These are phyloP conservation scores for Spilogale gracilis DNA, from an alignment of 2,113 vertebrate species.

Conservation along the genomic window DNA sequence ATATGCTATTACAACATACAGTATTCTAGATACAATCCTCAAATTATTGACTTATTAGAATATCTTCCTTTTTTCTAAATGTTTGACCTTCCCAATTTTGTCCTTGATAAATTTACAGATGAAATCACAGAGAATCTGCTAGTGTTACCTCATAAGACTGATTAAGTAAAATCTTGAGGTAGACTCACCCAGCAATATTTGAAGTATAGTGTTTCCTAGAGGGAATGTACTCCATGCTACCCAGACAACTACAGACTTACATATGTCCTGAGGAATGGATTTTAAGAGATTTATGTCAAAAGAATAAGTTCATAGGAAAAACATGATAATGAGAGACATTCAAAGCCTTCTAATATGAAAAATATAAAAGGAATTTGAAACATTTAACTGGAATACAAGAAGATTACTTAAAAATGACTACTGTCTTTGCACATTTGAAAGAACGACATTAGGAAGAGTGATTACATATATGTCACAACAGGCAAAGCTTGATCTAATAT, in stretches of 20 bases:
- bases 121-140: not conserved
- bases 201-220: not conserved
- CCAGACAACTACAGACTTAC: not conserved
- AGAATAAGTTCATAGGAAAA: not conserved
- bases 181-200: not conserved
- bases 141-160: not conserved
- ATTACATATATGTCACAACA: not conserved
- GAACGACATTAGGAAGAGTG: conserved; percentile 17
- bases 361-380: not conserved
- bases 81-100: not conserved
- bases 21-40: not conserved
- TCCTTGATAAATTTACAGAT: conserved; percentile 7
- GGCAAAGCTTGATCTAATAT: not conserved
- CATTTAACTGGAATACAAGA: not conserved
- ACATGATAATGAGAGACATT: not conserved
- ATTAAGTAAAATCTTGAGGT: not conserved
- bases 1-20: not conserved
- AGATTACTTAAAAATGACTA: conserved; percentile 50
- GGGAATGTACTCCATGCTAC: not conserved
- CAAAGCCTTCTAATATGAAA: not conserved
- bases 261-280: not conserved
- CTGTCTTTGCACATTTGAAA: conserved; percentile 3
- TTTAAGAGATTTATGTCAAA: conserved; percentile 39
- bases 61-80: not conserved
- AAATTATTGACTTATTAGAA: not conserved